A percentile compares a stretch with the other conserved stretches of the same genome.
phyloP scores from a whole-genome alignment of 2,113 vertebrate genomes.

The Mastomys natalensis region DNA sequence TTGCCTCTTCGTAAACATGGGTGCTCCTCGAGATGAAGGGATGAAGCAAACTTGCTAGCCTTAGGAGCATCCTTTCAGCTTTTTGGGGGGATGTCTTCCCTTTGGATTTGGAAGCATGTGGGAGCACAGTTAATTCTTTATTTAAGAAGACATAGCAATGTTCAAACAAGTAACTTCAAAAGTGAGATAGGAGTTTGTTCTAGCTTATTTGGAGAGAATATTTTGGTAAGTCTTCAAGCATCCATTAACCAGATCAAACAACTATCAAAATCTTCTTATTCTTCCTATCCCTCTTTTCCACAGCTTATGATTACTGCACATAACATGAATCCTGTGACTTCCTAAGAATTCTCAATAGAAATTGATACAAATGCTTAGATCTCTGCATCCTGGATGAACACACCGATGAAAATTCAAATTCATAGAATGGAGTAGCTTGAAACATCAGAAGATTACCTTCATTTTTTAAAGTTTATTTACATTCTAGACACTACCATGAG shows the following conservation, averaged over 20 bases:
- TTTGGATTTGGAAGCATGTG: not conserved
- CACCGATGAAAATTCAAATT: too few species aligned
- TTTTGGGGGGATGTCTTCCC: not conserved
- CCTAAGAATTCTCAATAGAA: too few species aligned
- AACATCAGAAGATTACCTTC: too few species aligned
- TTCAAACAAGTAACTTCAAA: constrained; percentile 5
- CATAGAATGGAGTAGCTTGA: not conserved
- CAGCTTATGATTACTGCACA: not conserved
- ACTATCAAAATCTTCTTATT: not conserved
- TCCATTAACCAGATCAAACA: not conserved
- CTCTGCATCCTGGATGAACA: not conserved
- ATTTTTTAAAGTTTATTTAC: not conserved
- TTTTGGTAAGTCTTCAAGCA: not conserved
- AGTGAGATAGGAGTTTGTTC: not conserved
- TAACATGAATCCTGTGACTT: not conserved
- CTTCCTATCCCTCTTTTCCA: not conserved
- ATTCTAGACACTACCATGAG: not conserved
- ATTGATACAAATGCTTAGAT: not conserved
- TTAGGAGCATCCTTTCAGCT: not conserved
- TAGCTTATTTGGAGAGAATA: not conserved
- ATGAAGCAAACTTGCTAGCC: not conserved
- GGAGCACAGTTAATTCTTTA: not conserved
- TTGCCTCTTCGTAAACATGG: not conserved
- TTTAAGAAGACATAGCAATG: not conserved
- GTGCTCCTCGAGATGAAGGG: not conserved